phyloP scores from a whole-genome alignment of 2,888 invertebrate genomes.

The Acrobasis suavella region DNA sequence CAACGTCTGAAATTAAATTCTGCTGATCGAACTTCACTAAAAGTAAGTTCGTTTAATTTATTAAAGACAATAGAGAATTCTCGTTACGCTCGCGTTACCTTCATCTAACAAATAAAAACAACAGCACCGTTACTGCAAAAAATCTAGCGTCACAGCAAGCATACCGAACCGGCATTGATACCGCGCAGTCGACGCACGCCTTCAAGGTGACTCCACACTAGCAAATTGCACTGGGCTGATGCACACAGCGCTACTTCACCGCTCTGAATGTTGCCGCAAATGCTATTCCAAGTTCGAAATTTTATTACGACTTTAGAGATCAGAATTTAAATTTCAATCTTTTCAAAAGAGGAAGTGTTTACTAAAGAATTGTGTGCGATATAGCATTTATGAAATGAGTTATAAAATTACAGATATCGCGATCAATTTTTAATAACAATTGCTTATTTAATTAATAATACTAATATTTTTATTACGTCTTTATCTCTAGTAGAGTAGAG shows the following conservation, averaged over 20 bases:
- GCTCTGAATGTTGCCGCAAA: conserved; percentile 23
- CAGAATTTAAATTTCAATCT: not conserved
- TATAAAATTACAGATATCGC: no score
- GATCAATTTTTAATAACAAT: no score
- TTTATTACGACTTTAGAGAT: not conserved
- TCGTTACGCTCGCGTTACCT: conserved; percentile 6
- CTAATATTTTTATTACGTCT: no score
- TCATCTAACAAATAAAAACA: conserved; percentile 10
- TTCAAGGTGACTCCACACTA: conserved; percentile 60
- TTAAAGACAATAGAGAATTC: not conserved
- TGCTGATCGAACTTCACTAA: no score
- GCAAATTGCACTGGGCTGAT: conserved; percentile 16
- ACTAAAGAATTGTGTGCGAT: not conserved
- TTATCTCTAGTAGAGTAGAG: no score
- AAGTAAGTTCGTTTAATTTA: no score
- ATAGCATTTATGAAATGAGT: not conserved
- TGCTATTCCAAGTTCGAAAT: conserved; percentile 28
- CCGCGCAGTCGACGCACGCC: conserved; percentile 76
- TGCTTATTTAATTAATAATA: no score
- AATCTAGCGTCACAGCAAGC: conserved; percentile 35
- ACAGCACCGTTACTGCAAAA: conserved; percentile 26
- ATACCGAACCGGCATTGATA: conserved; percentile 56
- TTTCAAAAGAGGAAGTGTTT: not conserved
- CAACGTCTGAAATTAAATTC: no score
- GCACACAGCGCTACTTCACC: conserved; percentile 16